A percentile compares a stretch with the other conserved stretches of the same genome.
Evolutionary conservation across 2,888 invertebrate genomes (phyloP).

Genomic region (Sinelater perroti): DNA sequence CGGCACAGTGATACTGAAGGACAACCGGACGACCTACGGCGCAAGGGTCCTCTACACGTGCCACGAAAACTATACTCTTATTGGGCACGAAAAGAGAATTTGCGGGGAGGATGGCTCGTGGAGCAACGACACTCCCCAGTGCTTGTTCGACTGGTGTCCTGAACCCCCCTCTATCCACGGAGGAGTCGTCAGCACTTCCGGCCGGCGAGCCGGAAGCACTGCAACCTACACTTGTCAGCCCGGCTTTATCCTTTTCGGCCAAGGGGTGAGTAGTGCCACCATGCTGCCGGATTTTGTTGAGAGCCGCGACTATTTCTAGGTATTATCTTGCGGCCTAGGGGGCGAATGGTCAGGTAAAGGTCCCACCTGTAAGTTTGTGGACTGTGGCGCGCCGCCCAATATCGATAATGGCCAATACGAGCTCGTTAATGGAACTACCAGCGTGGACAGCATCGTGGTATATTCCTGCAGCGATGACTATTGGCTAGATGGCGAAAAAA

Average conservation of each 20-base stretch:
- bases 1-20: conserved; percentile 73
- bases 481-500: conserved; percentile 78
- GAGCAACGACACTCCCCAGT: conserved; percentile 81
- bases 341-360: conserved; percentile 85
- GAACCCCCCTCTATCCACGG: conserved; percentile 82
- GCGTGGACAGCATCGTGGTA: conserved; percentile 79
- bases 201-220: conserved; percentile 81
- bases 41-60: conserved; percentile 81
- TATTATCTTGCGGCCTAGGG: conserved; percentile 83
- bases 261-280: conserved; percentile 80
- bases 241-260: conserved; percentile 85
- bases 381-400: conserved; percentile 83
- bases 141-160: conserved; percentile 88
- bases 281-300: background rate
- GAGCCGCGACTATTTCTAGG: conserved; percentile 59
- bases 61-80: conserved; percentile 84
- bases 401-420: conserved; percentile 79
- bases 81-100: conserved; percentile 75
- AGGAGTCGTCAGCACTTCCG: conserved; percentile 74
- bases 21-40: conserved; percentile 80
- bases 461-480: conserved; percentile 85
- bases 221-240: conserved; percentile 83
- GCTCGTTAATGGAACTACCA: conserved; percentile 81
- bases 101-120: conserved; percentile 80
- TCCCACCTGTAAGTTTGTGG: conserved; percentile 86